Evolutionary conservation across 2,888 invertebrate species (phyloP).

Genomic region (Erannis defoliaria): DNA sequence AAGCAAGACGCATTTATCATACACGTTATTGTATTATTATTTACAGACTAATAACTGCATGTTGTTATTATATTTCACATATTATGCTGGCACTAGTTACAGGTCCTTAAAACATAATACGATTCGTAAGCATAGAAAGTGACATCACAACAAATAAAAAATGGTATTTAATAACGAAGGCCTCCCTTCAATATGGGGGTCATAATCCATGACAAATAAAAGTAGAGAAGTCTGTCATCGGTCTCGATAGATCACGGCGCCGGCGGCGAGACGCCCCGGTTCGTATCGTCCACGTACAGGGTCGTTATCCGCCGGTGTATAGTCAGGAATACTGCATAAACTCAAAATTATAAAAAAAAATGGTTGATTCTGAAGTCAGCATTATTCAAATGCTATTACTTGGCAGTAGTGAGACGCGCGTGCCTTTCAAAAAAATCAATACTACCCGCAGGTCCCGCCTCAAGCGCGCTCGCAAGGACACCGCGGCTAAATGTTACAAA

Average conservation of each 20-base stretch:
- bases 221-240: slow-evolving; percentile 2
- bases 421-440: slow-evolving; percentile 77
- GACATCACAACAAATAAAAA: too few species aligned
- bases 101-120: too few species aligned
- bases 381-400: slow-evolving; percentile 68
- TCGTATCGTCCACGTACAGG: not conserved
- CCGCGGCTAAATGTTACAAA: slow-evolving; percentile 56
- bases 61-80: too few species aligned
- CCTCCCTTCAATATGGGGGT: too few species aligned
- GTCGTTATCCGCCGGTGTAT: not conserved
- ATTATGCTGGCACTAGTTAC: too few species aligned
- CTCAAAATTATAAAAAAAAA: slow-evolving; percentile 23
- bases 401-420: slow-evolving; percentile 59
- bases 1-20: not conserved
- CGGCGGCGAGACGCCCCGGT: not conserved
- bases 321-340: slow-evolving; percentile 9
- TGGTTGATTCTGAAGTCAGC: slow-evolving; percentile 51
- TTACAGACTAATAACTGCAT: not conserved
- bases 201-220: too few species aligned
- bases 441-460: slow-evolving; percentile 65
- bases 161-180: too few species aligned
- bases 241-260: slow-evolving; percentile 12
- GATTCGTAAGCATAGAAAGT: too few species aligned
- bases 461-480: slow-evolving; percentile 67
- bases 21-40: not conserved